Percentiles rank a stretch among this genome's conserved stretches.
phyloP scores from a whole-genome alignment of 1,140 invertebrate genomes.

The Drosophila lacertosa region DNA sequence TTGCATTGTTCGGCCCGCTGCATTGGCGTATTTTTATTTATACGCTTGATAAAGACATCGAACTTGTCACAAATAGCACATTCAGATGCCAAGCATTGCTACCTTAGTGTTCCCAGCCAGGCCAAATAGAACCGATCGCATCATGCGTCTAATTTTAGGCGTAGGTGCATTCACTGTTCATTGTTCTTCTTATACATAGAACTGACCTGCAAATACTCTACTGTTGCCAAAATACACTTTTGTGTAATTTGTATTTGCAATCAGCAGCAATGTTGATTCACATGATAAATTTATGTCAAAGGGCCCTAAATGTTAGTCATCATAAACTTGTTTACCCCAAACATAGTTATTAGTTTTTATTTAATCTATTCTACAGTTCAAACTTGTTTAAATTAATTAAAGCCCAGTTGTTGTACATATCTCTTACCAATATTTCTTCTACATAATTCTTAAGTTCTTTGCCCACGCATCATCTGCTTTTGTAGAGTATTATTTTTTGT shows the following conservation, averaged over 20 bases:
- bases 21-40: conserved; percentile 57
- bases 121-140: conserved; percentile 51
- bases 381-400: too few relatives aligned
- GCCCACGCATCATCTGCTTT: not conserved
- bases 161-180: conserved; percentile 53
- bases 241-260: conserved; percentile 36
- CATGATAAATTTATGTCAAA: too few relatives aligned
- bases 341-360: too few relatives aligned
- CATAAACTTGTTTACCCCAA: too few relatives aligned
- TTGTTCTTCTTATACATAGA: conserved; percentile 10
- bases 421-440: too few relatives aligned
- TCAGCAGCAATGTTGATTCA: too few relatives aligned
- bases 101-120: conserved; percentile 37
- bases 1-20: conserved; percentile 63
- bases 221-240: conserved; percentile 53
- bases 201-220: not conserved
- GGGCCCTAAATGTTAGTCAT: not conserved
- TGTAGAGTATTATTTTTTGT: not conserved
- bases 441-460: too few relatives aligned
- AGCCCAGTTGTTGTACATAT: too few relatives aligned
- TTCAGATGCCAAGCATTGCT: conserved; percentile 63
- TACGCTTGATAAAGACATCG: conserved; percentile 83
- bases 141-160: conserved; percentile 75
- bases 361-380: too few relatives aligned
- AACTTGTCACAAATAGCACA: conserved; percentile 81